A percentile compares a stretch with the other conserved stretches of the same genome.
Conservation (phyloP, 2,888 invertebrate species). For the Julus scandinavius region DNA sequence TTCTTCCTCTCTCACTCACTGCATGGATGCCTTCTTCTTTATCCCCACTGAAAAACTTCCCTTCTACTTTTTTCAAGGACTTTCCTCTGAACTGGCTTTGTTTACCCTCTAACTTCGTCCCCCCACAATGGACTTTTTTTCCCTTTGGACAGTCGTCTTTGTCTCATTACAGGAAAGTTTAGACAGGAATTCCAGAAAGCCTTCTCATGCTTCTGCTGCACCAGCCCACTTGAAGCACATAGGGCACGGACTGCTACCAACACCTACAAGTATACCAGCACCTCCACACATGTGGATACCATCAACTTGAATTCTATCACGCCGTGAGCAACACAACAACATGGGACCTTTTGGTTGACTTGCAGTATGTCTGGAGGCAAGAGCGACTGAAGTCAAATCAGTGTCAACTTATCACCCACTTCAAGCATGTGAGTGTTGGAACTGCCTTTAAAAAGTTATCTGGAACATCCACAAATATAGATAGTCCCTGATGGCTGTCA, state of each 20-base stretch:
- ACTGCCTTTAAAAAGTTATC: no score
- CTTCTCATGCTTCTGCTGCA: slow-evolving; percentile 57
- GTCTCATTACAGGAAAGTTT: slow-evolving; percentile 58
- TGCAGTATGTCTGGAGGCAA: no score
- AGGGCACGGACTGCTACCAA: slow-evolving; percentile 55
- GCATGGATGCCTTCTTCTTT: slow-evolving; percentile 47
- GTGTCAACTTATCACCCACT: no score
- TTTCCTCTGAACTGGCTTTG: background rate
- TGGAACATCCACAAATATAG: no score
- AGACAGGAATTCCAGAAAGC: slow-evolving; percentile 59
- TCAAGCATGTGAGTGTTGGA: no score
- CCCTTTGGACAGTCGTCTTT: slow-evolving; percentile 28
- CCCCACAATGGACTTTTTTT: background rate
- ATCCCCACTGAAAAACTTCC: background rate
- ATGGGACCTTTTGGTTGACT: background rate
- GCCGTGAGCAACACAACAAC: background rate
- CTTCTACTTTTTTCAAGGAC: background rate
- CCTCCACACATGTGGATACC: slow-evolving; percentile 59
- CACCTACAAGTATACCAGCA: slow-evolving; percentile 58
- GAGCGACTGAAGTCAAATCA: no score
- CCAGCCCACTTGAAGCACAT: slow-evolving; percentile 7
- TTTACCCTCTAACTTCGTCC: background rate
- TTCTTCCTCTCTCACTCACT: slow-evolving; percentile 30
- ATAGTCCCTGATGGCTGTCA: no score
- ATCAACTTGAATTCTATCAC: slow-evolving; percentile 58